Base-by-base conservation (phyloP, 2,113 vertebrate genomes). In the Apaloderma vittatum region DNA sequence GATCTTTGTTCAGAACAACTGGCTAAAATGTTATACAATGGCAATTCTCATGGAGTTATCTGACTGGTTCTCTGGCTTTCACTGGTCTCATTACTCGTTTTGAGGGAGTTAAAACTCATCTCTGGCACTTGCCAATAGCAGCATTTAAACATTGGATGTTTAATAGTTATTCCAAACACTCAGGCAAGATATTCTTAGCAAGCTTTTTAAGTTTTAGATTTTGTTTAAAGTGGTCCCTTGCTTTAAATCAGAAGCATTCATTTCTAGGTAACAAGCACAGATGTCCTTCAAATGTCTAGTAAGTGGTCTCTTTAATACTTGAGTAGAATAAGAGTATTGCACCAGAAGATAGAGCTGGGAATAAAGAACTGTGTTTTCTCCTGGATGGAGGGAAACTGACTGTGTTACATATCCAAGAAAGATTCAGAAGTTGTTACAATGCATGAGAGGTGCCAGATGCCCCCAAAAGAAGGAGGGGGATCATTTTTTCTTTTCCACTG, bases 301-400 rank as follows among this genome's bases (percentile, higher is more conserved):
- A 94, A 93, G 61, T 87, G 86, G 30, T 94, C 52, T 94, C 45
- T 75, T 87, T 82, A 95, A 89, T 85, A 58, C 77, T 75, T 87
- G 57, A 94, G 48, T 32, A 89, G 94, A 91, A 88, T 87, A 92
- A 65, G 57, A 15, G 22, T 81, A 34, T 75, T 87, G 36, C 45
- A 65, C 78, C 68, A 81, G 61, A 78, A 70, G 14, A 84, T 90
- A 61, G 72, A 83, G 19, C 48, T 91, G 68, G 19, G 40, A 93
- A 88, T 91, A 72, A 91, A 89, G 27, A 75, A 37, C 52, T 61
- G 8, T 78, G 12, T 78, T 95, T 24, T 89, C 51, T 87, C 52
- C 46, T 87, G 52, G 34, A 61, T 75, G 23, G 17, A 92, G 30
- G 29, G 57, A 81, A 89, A 40, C 21, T 95, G 68, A 23, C 61